Base-by-base conservation (phyloP, 2,797 vertebrate species). In the Danio choprae region DNA sequence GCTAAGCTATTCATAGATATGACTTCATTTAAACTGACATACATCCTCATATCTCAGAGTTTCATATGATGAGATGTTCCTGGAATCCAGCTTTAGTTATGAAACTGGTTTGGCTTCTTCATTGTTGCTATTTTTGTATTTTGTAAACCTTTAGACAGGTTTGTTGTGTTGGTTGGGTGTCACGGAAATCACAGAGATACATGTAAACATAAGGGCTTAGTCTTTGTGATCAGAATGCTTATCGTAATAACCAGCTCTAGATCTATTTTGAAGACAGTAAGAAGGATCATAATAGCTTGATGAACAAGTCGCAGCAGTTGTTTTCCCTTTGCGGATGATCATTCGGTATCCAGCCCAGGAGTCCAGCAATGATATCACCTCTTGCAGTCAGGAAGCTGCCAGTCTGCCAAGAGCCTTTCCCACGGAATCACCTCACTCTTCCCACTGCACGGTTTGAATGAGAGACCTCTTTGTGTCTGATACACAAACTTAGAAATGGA, bases 341-440 rank as follows among this genome's bases (percentile, higher is more conserved):
- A 5, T 60, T 50, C 0, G 0, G 22, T 10, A 11, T 59, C 22
- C 63, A 70, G 65, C 40, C 18, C 29, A 20, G 38, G 44, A 22
- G 43, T 77, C 53, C 11, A 70, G 43, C 46, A 68, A 77, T 68
- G 41, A 59, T 77, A 58, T 77, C 75, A 77, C 43, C 43, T 38
- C 43, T 48, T n/a, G 38, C 22, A 51, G 76, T 74, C 60, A 55
- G 40, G 60, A 72, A 80, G 80, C 38, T 76, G 46, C 48, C 58
- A 71, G 55, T 78, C 56, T 75, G 72, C 72, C 40, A 76, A 44
- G 43, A 75, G 63, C 40, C 36, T 60, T 77, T 77, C 59, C n/a
- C 68, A 62, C 41, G 36, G 65, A 82, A 64, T 71, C 67, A 55
- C 43, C 80, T 77, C 68, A 77, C 43, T n/a, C 16, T 77, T 64